Evolutionary conservation across 2,888 invertebrate species (phyloP), one percentile per base, ranked within the genome.

Genomic region (Clistopyga incitator): DNA sequence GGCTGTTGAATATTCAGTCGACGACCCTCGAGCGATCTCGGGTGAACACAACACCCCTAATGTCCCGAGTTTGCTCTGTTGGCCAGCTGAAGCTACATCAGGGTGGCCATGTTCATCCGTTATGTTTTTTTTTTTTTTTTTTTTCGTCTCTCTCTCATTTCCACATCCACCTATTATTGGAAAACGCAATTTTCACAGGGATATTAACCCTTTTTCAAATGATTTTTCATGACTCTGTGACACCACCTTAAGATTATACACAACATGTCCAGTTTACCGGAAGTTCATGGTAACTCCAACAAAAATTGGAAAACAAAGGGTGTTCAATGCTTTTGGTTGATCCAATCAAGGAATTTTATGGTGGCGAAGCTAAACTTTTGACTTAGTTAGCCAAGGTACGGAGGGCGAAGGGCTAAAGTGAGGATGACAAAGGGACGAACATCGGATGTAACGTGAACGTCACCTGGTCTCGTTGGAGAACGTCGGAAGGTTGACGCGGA

Each of bases 1-100:
- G 87, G 86, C 89, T 90, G 88, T 89, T 92, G 92, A 92, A 92
- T 92, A 92, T 92, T 92, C 91, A 92, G 88, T 76, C 84, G 75
- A 81, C 88, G 86, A 88, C 84, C 87, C 89, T 89, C 86, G 87
- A 88, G 84, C 70, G 81, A 70, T 74, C 84, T 79, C 74, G 59
- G 84, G 78, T 83, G 82, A 82, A 80, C 85, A 85, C 88, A 86
- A 86, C 82, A 84, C 83, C 85, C 81, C 85, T 82, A 80, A 86
- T 82, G 86, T 86, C 79, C 64, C 38, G 38, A 64, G 64, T 18
- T 64, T 18, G 64, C 38, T 42, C 20, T 18, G 18, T 18, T 38
- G 61, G 61, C n/a, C 68, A 76, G 72, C 25, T 64, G 71, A 52
- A 76, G 56, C 42, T 67, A 72, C 80, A 67, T 61, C 64, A 4